Evolutionary conservation across 2,113 vertebrate genomes (phyloP).

Genomic region (Acrocephalus kingi): DNA sequence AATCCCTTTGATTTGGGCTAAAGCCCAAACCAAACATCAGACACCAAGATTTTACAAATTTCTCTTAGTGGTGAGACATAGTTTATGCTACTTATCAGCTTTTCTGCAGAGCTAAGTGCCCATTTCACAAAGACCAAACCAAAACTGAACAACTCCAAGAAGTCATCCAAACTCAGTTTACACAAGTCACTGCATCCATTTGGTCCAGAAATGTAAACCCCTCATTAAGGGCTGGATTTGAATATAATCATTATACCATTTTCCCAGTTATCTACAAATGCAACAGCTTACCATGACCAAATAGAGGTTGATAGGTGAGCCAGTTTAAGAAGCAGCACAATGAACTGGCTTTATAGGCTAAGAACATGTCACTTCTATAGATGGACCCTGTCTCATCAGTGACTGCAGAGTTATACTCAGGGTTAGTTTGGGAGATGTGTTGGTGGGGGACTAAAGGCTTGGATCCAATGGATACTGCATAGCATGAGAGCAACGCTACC

Average conservation of each 20-base stretch:
- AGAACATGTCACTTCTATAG: constrained; percentile 37
- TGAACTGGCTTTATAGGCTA: constrained; percentile 9
- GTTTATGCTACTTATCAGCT: constrained; percentile 39
- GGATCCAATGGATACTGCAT: not conserved
- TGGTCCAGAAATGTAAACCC: constrained; percentile 45
- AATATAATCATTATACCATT: constrained; percentile 29
- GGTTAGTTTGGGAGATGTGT: not conserved
- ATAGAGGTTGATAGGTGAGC: constrained; percentile 29
- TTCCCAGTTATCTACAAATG: constrained; percentile 54
- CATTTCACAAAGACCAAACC: constrained; percentile 49
- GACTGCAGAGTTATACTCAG: constrained; percentile 3
- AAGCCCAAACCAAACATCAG: constrained; percentile 28
- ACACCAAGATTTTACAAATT: constrained; percentile 1
- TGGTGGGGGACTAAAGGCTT: not conserved
- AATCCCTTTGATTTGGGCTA: constrained; percentile 12
- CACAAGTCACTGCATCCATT: constrained; percentile 47
- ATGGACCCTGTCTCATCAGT: constrained; percentile 6
- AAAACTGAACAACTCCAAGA: constrained; percentile 50
- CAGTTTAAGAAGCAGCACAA: constrained; percentile 46
- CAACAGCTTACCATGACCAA: constrained; percentile 21
- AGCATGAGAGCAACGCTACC: constrained; percentile 22
- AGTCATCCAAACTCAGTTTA: constrained; percentile 50
- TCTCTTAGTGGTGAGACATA: not conserved
- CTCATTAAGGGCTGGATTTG: constrained; percentile 27
- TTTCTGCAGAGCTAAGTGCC: constrained; percentile 44